These are phyloP conservation scores for Petrocephalus schoutedeni DNA, from an alignment of 2,797 vertebrate genomes.

Conservation along the genomic window DNA sequence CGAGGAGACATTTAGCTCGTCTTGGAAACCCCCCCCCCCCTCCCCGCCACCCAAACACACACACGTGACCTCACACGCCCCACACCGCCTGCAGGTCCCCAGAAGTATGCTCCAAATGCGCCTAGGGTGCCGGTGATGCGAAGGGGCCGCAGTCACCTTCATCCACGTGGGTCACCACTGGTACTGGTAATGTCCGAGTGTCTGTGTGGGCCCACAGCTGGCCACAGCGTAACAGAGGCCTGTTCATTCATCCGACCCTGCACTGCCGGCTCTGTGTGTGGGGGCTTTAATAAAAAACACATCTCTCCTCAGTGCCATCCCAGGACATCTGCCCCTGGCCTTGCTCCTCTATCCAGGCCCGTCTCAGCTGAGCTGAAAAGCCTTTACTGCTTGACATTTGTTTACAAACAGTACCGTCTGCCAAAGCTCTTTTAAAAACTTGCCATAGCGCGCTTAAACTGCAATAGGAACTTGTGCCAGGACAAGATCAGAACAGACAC, in stretches of 20 bases:
- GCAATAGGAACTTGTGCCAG: background rate
- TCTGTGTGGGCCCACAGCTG: background rate
- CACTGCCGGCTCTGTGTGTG: background rate
- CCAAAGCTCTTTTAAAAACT: background rate
- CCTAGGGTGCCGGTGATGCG: background rate
- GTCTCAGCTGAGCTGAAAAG: background rate
- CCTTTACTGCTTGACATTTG: background rate
- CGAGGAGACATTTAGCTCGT: background rate
- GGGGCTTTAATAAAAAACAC: slow-evolving; percentile 1
- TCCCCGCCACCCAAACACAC: background rate
- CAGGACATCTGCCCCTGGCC: background rate
- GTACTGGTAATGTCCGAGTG: background rate
- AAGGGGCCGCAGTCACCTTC: background rate
- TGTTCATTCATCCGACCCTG: background rate
- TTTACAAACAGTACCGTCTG: background rate
- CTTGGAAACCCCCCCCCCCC: background rate
- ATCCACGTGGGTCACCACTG: background rate
- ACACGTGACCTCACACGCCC: background rate
- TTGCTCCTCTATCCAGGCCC: background rate
- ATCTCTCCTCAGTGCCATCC: background rate
- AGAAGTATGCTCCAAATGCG: background rate
- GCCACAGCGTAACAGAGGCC: background rate
- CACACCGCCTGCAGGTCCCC: background rate
- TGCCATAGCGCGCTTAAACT: background rate
- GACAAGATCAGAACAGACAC: background rate